Evolutionary conservation across 2,797 vertebrate species (phyloP).

Genomic region (Darevskia nairensis): DNA sequence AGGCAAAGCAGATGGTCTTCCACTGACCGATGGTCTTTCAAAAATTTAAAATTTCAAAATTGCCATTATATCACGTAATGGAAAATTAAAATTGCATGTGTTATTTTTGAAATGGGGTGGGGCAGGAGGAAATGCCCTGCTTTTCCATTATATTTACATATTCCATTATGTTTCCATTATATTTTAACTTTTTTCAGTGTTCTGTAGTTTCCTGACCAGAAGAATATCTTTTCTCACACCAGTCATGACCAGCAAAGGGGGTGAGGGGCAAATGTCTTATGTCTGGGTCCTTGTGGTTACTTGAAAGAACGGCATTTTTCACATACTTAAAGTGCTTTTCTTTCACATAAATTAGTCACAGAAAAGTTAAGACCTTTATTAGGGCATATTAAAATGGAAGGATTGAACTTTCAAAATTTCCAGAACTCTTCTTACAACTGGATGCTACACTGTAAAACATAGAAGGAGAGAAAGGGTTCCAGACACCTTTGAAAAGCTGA

Average conservation of each 20-base stretch:
- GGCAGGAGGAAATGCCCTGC: too few relatives aligned
- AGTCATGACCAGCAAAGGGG: too few relatives aligned
- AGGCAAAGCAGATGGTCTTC: too few relatives aligned
- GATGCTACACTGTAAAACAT: background rate
- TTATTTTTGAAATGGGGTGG: too few relatives aligned
- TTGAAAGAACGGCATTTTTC: background rate
- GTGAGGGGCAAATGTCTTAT: background rate
- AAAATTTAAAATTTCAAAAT: background rate
- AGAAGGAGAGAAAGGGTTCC: too few relatives aligned
- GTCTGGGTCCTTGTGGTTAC: background rate
- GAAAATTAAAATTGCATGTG: background rate
- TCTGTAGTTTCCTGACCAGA: too few relatives aligned
- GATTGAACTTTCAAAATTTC: background rate
- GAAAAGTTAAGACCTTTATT: background rate
- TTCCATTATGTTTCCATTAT: too few relatives aligned
- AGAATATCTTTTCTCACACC: too few relatives aligned
- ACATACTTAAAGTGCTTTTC: background rate
- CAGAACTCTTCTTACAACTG: background rate
- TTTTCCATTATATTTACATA: too few relatives aligned
- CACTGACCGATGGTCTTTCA: too few relatives aligned
- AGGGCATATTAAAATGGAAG: background rate
- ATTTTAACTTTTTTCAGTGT: too few relatives aligned
- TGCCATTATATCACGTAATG: background rate
- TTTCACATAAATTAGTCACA: background rate
- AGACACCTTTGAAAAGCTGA: background rate